These are phyloP conservation scores for Cydia splendana DNA, from an alignment of 1,140 invertebrate species.

Conservation along the genomic window DNA sequence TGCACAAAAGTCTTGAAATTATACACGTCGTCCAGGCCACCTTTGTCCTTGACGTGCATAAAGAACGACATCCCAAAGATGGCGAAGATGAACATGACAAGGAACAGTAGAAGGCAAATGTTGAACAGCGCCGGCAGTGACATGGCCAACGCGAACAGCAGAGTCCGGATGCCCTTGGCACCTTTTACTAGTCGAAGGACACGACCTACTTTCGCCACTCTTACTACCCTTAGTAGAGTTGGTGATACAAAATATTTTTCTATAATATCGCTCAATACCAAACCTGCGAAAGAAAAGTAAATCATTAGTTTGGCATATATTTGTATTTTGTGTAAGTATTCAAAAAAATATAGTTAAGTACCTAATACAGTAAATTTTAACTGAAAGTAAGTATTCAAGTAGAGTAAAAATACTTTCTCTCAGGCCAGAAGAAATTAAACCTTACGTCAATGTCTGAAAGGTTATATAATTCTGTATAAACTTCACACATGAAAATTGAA, in stretches of 20 bases:
- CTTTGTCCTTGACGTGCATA: conserved; percentile 97
- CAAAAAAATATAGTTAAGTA: too few species aligned
- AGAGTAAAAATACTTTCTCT: too few species aligned
- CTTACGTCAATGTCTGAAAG: too few species aligned
- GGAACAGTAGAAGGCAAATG: conserved; percentile 97
- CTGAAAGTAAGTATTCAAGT: too few species aligned
- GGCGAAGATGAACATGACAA: conserved; percentile 99
- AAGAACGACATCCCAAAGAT: conserved; percentile 99
- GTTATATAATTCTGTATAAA: too few species aligned
- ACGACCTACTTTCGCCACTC: conserved; percentile 98
- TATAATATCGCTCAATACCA: conserved; percentile 97
- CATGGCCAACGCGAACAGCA: conserved; percentile 98
- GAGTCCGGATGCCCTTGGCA: conserved; percentile 97
- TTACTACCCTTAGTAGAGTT: conserved; percentile 96
- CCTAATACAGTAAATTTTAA: too few species aligned
- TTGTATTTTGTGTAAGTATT: background rate
- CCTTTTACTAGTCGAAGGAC: conserved; percentile 98
- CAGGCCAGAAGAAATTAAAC: too few species aligned
- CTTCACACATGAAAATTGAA: too few species aligned
- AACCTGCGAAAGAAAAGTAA: conserved; percentile 83
- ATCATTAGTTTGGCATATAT: conserved; percentile 23
- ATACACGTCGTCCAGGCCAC: conserved; percentile 97
- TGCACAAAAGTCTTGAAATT: conserved; percentile 99
- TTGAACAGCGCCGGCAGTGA: conserved; percentile 98
- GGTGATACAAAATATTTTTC: conserved; percentile 99